Conservation (phyloP, 2,113 vertebrate genomes). For the Hypanus sabinus region DNA sequence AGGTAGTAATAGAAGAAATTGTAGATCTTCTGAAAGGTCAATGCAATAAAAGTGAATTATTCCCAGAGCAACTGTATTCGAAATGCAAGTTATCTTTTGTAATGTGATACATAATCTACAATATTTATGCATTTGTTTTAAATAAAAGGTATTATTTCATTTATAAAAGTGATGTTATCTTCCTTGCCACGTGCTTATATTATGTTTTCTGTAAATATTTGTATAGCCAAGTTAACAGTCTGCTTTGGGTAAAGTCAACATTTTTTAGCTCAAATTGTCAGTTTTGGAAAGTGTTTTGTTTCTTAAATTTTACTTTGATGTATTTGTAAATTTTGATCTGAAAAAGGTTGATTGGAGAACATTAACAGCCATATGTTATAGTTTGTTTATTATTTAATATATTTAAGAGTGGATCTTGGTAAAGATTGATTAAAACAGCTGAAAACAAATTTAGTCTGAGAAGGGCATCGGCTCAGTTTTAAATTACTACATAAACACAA, state of each 20-base stretch:
- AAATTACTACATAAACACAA: background rate
- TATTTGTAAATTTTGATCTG: no score
- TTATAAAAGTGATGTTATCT: background rate
- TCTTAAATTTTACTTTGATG: background rate
- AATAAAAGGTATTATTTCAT: constrained; percentile 24
- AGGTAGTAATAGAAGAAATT: background rate
- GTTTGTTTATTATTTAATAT: no score
- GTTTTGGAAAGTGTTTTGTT: background rate
- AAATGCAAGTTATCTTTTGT: constrained; percentile 14
- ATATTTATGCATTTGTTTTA: constrained; percentile 24
- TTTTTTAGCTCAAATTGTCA: background rate
- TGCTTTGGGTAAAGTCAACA: background rate
- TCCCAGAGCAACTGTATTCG: background rate
- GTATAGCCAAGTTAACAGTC: background rate
- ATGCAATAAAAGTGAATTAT: background rate
- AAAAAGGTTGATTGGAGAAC: no score
- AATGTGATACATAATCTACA: background rate
- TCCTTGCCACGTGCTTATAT: background rate
- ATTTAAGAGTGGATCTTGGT: no score
- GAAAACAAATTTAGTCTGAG: background rate
- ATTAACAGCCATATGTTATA: no score
- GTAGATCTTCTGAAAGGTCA: background rate
- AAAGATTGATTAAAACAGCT: background rate
- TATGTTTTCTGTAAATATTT: background rate
- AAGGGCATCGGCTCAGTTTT: background rate